Evolutionary conservation across 2,797 vertebrate species (phyloP).

Genomic region (Iguana delicatissima): DNA sequence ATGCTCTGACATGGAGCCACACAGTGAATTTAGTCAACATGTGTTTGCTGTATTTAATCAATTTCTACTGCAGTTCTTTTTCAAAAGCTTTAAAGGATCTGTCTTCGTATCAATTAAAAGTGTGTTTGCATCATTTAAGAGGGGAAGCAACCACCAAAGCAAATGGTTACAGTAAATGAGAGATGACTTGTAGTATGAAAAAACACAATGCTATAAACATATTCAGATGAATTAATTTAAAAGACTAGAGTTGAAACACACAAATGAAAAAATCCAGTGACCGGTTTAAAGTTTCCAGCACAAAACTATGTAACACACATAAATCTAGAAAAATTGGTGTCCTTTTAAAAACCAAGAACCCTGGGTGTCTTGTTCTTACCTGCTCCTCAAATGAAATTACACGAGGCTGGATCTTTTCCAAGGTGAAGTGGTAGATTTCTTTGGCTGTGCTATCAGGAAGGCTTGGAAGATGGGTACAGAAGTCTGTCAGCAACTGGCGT

Average conservation of each 20-base stretch:
- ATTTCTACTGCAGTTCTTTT: not conserved
- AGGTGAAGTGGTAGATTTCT: constrained; percentile 96
- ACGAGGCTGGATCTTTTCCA: constrained; percentile 98
- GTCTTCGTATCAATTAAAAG: not conserved
- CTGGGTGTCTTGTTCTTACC: constrained; percentile 76
- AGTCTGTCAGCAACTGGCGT: constrained; percentile 95
- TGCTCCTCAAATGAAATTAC: constrained; percentile 99
- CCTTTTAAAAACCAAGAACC: not conserved
- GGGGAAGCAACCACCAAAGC: not conserved
- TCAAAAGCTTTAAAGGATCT: not conserved
- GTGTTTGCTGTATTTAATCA: not conserved
- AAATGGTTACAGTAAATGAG: not conserved
- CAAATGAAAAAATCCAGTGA: constrained; percentile 12
- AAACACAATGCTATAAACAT: not conserved
- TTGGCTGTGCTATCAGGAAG: constrained; percentile 95
- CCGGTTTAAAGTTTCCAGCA: not conserved
- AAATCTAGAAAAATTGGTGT: not conserved
- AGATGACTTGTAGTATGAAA: not conserved
- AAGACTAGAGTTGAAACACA: constrained; percentile 13
- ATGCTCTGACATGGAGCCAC: not conserved
- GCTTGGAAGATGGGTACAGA: constrained; percentile 94
- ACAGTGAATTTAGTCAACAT: not conserved
- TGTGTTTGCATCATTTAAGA: not conserved
- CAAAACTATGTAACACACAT: not conserved
- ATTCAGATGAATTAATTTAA: not conserved